Evolutionary conservation across 2,113 vertebrate genomes (phyloP), one percentile per base, ranked within the genome.

Genomic region (Callopanchax toddi): DNA sequence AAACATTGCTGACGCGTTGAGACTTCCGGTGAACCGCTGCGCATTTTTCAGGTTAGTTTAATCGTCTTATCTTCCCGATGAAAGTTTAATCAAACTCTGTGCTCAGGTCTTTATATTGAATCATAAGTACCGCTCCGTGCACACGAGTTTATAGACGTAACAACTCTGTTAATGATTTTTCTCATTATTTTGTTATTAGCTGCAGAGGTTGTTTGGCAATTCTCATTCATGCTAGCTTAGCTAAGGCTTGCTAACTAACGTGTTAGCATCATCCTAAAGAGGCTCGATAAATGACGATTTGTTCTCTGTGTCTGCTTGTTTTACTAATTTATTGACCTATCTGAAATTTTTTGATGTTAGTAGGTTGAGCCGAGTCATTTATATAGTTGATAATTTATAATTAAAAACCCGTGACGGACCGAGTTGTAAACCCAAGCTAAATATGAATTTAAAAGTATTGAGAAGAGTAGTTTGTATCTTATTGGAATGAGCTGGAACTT

Each of bases 1-100:
- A 32, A 16, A 49, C 9, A 36, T 52, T 57, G 11, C 32, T 11
- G 13, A 12, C 18, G 20, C 21, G 0, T 65, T 40, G 5, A 45
- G 6, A 78, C 66, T 88, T 89, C 84, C 86, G 85, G 89, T 87
- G 72, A 71, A 78, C 86, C 83, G 88, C 86, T 86, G 87, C 79
- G 66, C 79, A 44, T 74, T 72, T 52, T 86, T 85, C 90, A 92
- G 92, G 92, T 93, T 75, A 62, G 92, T 90, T 25, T 32, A 23
- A 23, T 17, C 10, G 0, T 48, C 43, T 66, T 23, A 32, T 5
- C 26, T 60, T 43, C 46, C 17, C 21, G 4, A 9, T 18, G 4
- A 15, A 50, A 52, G 44, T 34, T n/a, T 23, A 0, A 40, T 11
- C 0, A 0, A 56, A 52, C 37, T 20, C 20, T 15, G 2, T n/a